These are phyloP conservation scores for Myiopsitta monachus DNA, from an alignment of 2,113 vertebrate species.

Conservation along the genomic window DNA sequence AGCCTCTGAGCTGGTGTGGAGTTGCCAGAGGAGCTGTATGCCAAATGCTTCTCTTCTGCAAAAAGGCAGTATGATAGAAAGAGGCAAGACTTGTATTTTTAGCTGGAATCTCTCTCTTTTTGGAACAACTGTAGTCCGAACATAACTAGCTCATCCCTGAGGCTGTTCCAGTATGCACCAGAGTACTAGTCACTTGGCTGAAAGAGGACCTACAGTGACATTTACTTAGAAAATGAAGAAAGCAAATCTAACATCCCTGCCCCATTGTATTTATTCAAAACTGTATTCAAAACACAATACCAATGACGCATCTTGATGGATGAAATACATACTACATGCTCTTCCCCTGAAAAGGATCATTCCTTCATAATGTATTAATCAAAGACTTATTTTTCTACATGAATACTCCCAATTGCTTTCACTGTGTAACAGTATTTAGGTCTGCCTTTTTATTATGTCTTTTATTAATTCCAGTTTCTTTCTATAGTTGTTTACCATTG, in stretches of 20 bases:
- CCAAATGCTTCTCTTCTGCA: background rate
- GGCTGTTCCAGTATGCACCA: background rate
- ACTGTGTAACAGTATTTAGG: background rate
- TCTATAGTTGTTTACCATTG: background rate
- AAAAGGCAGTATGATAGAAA: background rate
- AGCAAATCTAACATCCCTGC: background rate
- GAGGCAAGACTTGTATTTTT: background rate
- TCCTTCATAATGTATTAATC: background rate
- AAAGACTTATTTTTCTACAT: background rate
- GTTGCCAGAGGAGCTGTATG: background rate
- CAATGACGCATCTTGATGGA: background rate
- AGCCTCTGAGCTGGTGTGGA: background rate
- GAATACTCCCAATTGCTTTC: background rate
- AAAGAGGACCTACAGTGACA: background rate
- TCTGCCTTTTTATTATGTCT: background rate
- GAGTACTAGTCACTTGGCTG: background rate
- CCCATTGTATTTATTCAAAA: background rate
- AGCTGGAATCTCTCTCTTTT: background rate
- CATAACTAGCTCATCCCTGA: background rate
- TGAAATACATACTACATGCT: background rate
- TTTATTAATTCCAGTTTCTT: constrained; percentile 1
- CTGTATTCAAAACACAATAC: background rate
- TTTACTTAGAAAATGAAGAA: background rate
- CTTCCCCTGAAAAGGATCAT: background rate
- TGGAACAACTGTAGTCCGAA: background rate